Evolutionary conservation across 2,797 vertebrate genomes (phyloP).

Genomic region (Chromobotia macracanthus): DNA sequence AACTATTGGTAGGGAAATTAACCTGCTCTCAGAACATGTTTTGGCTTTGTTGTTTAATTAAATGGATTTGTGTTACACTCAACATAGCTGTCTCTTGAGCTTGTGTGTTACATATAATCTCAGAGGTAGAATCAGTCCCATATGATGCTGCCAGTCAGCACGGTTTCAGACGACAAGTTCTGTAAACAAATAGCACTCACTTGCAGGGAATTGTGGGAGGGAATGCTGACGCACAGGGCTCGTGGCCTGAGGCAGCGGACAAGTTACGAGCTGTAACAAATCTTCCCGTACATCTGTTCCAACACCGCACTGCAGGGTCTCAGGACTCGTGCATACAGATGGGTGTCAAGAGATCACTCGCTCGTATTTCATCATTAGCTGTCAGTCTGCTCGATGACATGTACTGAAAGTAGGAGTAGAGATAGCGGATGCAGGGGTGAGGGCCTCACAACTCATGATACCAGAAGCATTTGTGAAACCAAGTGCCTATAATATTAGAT

Average conservation of each 20-base stretch:
- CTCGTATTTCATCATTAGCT: slow-evolving; percentile 74
- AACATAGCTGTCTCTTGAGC: neutral
- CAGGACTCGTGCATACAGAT: slow-evolving; percentile 33
- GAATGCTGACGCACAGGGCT: slow-evolving; percentile 54
- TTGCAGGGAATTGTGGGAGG: slow-evolving; percentile 43
- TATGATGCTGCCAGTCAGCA: slow-evolving; percentile 36
- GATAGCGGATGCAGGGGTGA: slow-evolving; percentile 39
- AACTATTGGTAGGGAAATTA: too few relatives aligned
- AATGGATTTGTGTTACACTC: slow-evolving; percentile 19
- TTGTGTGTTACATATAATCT: slow-evolving; percentile 5
- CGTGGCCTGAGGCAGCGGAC: slow-evolving; percentile 48
- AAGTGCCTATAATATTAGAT: slow-evolving; percentile 24
- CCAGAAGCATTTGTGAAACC: slow-evolving; percentile 45
- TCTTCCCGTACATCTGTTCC: slow-evolving; percentile 68
- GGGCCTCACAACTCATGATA: slow-evolving; percentile 20
- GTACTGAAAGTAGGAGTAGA: neutral
- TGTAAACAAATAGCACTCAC: slow-evolving; percentile 51
- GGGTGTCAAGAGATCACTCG: slow-evolving; percentile 67
- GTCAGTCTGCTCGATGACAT: slow-evolving; percentile 59
- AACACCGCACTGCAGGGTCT: slow-evolving; percentile 60
- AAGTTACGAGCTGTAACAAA: slow-evolving; percentile 64
- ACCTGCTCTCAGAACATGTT: neutral
- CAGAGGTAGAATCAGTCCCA: slow-evolving; percentile 17
- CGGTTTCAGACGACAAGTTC: slow-evolving; percentile 37
- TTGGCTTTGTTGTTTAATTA: neutral